Evolutionary conservation across 2,113 vertebrate genomes (phyloP).

Genomic region (Solea senegalensis): DNA sequence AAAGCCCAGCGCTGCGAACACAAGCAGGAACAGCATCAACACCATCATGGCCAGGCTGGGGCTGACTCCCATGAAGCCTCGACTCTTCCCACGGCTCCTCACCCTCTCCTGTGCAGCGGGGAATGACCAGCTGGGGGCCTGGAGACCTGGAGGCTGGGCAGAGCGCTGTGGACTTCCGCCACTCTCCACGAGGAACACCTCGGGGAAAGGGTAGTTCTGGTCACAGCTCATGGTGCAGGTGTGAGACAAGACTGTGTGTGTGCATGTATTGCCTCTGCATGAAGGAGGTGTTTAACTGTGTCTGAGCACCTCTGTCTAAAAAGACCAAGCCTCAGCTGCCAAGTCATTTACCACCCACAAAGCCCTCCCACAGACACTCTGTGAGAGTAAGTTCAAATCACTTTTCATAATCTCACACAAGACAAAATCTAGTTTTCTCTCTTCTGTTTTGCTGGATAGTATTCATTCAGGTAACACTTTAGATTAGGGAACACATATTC

Average conservation of each 20-base stretch:
- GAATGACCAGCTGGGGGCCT: constrained; percentile 62
- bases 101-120: constrained; percentile 39
- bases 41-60: constrained; percentile 4
- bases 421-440: too few species aligned
- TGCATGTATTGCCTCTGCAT: constrained; percentile 23
- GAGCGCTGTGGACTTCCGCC: constrained; percentile 1
- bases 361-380: constrained; percentile 38
- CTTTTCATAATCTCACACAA: background rate
- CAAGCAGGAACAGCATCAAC: constrained; percentile 66
- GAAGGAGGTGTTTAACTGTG: constrained; percentile 39
- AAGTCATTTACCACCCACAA: constrained; percentile 41
- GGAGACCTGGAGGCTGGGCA: constrained; percentile 11
- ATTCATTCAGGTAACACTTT: too few species aligned
- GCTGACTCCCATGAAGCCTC: constrained; percentile 50
- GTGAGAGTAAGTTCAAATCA: background rate
- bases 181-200: constrained; percentile 66
- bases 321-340: constrained; percentile 22
- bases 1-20: constrained; percentile 65
- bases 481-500: too few species aligned
- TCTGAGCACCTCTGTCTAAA: constrained; percentile 31
- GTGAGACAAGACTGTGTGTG: constrained; percentile 3
- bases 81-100: constrained; percentile 38
- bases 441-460: too few species aligned
- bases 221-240: constrained; percentile 61
- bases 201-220: constrained; percentile 60